phyloP scores from a whole-genome alignment of 2,888 invertebrate species.

The Agrochola circellaris region DNA sequence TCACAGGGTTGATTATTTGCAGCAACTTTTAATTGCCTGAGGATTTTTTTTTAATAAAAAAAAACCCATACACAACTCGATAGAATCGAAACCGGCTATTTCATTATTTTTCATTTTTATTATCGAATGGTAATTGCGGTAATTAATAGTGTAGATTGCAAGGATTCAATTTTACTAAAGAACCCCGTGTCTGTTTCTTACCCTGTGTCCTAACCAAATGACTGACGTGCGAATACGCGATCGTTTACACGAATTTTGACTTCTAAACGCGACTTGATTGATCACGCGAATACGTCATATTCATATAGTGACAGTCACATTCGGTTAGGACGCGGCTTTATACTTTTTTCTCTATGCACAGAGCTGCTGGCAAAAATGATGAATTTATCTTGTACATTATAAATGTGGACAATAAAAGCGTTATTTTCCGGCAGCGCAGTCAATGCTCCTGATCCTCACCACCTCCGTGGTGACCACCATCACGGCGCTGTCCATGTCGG shows the following conservation, averaged over 20 bases:
- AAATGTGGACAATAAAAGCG: conserved; percentile 56
- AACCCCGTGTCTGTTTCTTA: too few relatives aligned
- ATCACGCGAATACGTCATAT: background rate
- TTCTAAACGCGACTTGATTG: background rate
- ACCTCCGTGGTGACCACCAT: conserved; percentile 97
- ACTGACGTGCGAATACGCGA: background rate
- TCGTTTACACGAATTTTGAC: background rate
- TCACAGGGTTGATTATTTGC: too few relatives aligned
- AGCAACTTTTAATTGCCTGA: too few relatives aligned
- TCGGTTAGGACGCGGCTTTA: background rate
- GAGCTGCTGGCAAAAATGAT: background rate
- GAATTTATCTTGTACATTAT: background rate
- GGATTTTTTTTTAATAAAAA: too few relatives aligned
- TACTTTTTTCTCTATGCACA: background rate
- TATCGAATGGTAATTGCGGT: too few relatives aligned
- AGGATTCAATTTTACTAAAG: too few relatives aligned
- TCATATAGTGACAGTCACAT: background rate
- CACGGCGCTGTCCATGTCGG: conserved; percentile 98
- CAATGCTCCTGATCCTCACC: conserved; percentile 94
- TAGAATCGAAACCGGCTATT: too few relatives aligned
- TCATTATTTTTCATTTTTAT: too few relatives aligned
- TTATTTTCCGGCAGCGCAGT: conserved; percentile 91
- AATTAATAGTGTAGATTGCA: too few relatives aligned
- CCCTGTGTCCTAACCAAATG: background rate
- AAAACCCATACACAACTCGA: too few relatives aligned